Evolutionary conservation across 2,797 vertebrate genomes (phyloP), one percentile per base, ranked within the genome.

Genomic region (Smutsia gigantea): DNA sequence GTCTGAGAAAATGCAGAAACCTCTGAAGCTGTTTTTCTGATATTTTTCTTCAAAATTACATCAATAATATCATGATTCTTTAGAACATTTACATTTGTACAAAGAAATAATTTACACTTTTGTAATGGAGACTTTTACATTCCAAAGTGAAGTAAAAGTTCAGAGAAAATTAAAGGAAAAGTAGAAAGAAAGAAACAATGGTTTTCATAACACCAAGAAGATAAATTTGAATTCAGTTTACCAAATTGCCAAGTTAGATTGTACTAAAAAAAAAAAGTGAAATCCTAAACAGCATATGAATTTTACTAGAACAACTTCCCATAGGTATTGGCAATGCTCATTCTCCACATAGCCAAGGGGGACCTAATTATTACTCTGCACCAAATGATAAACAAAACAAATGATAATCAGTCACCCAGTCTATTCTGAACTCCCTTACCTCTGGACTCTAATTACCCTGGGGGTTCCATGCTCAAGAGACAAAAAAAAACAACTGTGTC

Each of bases 281-380:
- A 97, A 96, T 75, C 75, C 95, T 97, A 63, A 96, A 94, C 1
- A 96, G 79, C 86, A 90, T 85, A 37, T 90, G 85, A 85, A 66
- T 83, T 96, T 97, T 94, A 96, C 90, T 96, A 88, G 25, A 94
- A n/a, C 69, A 49, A 69, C 79, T 81, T 92, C 97, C 92, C 93
- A 63, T 2, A 90, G 93, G 89, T 8, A 94, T 14, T 71, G 34
- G 46, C 39, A 75, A 57, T 27, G 42, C 37, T 95, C 63, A 93
- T 25, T 96, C 89, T 15, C n/a, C 59, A 75, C 82, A 75, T 2
- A 71, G 51, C 31, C 96, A 72, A 96, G 27, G 5, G 95, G 95
- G 97, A 97, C 87, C 81, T 93, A 98, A 97, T 97, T 97, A 98
- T 39, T 79, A 93, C 17, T 90, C 88, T 64, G 69, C n/a, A 88